Evolutionary conservation across 2,888 invertebrate genomes (phyloP).

Genomic region (Patella pellucida): DNA sequence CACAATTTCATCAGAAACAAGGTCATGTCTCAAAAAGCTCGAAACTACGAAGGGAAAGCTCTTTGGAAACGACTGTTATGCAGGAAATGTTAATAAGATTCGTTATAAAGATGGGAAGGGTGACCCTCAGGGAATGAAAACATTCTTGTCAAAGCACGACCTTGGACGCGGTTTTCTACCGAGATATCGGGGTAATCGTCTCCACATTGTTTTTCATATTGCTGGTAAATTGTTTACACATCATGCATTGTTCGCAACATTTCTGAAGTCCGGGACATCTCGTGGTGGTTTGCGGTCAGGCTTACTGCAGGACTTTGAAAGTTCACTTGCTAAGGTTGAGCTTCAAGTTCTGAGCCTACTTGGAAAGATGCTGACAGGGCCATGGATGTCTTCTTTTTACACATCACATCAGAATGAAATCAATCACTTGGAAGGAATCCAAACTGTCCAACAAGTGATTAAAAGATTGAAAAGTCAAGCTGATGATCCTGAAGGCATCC

Average conservation of each 20-base stretch:
- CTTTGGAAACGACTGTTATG: conserved; percentile 34
- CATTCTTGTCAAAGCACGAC: conserved; percentile 26
- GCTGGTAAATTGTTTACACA: conserved; percentile 26
- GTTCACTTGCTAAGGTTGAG: conserved; percentile 20
- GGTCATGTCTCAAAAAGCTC: conserved; percentile 20
- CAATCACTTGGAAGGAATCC: conserved; percentile 19
- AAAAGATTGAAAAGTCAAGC: neutral
- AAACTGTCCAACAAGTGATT: conserved; percentile 8
- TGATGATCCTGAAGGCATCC: conserved; percentile 3
- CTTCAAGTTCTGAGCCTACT: conserved; percentile 32
- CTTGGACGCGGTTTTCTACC: conserved; percentile 31
- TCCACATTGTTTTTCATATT: conserved; percentile 37
- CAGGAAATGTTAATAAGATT: conserved; percentile 37
- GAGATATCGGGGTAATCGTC: conserved; percentile 34
- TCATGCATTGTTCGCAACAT: conserved; percentile 17
- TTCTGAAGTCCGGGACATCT: conserved; percentile 25
- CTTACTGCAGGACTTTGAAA: conserved; percentile 25
- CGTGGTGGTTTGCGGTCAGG: conserved; percentile 27
- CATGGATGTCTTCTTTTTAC: conserved; percentile 34
- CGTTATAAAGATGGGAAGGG: conserved; percentile 38
- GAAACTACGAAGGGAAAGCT: conserved; percentile 26
- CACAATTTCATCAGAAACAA: conserved; percentile 23
- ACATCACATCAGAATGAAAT: conserved; percentile 17
- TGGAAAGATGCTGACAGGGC: conserved; percentile 24
- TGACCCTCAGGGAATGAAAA: conserved; percentile 35